Base-by-base conservation (phyloP, 2,797 vertebrate genomes). In the Ambastaia sidthimunki region DNA sequence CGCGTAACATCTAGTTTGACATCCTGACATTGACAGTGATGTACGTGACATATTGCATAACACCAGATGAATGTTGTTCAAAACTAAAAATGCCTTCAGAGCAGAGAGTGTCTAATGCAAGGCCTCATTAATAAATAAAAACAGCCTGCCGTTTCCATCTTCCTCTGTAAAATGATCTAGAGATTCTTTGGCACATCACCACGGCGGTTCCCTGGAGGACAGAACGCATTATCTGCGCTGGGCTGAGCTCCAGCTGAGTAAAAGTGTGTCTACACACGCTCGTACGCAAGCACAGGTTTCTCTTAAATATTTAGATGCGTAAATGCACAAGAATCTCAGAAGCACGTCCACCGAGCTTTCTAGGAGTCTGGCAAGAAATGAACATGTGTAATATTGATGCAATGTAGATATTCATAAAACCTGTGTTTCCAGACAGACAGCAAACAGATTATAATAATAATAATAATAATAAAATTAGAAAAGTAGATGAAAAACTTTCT, bases 281-380 rank as follows among this genome's bases (percentile, higher is more conserved):
- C 13, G 41, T 31, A 74, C 19, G 76, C 41, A 54, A 41, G 15
- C 28, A 31, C 63, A 37, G 86, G 86, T 88, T 78, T 71, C 83
- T 79, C 76, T 93, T 79, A 91, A 92, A 92, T 91, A 93, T 93
- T 91, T 89, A 92, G 84, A 89, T 80, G 76, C 74, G 81, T 87
- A 90, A 90, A 92, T 82, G 86, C 81, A 88, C 68, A 77, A 82
- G 87, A 70, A 90, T 85, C 88, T 82, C 70, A 82, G 55, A 60
- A 84, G 82, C 71, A 81, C 71, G 60, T 71, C 16, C 18, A 70
- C 15, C 41, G 19, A 3, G 16, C 34, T 68, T 4, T 70, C 59
- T 9, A 52, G 37, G 34, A 28, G 41, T 47, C 4, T n/a, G 9
- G 0, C 21, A 74, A 16, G n/a, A 54, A 9, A 63, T 54, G 1